Base-by-base conservation (phyloP, 2,888 invertebrate species). In the Acleris emargana region DNA sequence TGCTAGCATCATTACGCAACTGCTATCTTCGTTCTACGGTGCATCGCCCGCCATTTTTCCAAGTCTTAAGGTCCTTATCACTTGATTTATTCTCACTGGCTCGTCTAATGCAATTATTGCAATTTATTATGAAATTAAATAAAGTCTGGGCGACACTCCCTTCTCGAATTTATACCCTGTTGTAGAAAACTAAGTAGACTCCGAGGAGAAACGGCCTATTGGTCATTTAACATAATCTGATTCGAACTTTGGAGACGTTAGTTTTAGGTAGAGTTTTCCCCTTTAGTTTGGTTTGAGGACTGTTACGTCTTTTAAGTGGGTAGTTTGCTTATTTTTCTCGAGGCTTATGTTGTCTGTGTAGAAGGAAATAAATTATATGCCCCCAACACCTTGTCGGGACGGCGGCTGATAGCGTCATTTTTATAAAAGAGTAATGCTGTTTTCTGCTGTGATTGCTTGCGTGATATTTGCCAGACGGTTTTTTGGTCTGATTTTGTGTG, bases 81-180 rank as follows among this genome's bases (percentile, higher is more conserved):
- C 78, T 81, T 86, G 88, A 89, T 89, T 89, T 88, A 89, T 87
- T 81, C 76, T 74, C 77, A 76, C 76, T 76, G 78, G 74, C 81
- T 76, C 79, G 76, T 76, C 83, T 89, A 89, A 91, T 88, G 91
- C 86, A 91, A 91, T 91, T 89, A 91, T 89, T 87, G 86, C 89
- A 89, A 91, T 91, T 91, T 91, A 91, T 89, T 87, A 87, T 86
- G 84, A 91, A 90, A 89, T 91, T 91, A 91, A 89, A 90, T 90
- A 88, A 88, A 83, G 85, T 82, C 83, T 86, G 83, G 84, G 81
- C 84, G 80, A 78, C 83, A 77, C 77, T 81, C 83, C 84, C 68
- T 69, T 76, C 80, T 73, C 73, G 74, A 84, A 90, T 89, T 87
- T 89, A 89, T 88, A 89, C 88, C 84, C 86, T 81, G 84, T 86